Conservation (phyloP, 2,888 invertebrate genomes). For the Drosophila helvetica region DNA sequence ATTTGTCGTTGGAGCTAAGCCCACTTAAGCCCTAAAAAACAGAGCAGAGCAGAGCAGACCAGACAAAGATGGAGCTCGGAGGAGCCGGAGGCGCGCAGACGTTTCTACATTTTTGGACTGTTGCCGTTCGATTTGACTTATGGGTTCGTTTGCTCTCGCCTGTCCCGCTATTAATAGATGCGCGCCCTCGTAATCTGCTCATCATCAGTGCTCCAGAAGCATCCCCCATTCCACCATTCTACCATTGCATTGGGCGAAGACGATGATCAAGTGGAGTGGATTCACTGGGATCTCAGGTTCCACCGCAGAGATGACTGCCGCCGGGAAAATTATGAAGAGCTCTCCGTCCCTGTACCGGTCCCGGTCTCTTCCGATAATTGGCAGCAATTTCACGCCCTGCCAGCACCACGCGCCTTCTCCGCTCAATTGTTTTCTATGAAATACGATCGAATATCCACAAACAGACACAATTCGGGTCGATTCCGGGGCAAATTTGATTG, state of each 20-base stretch:
- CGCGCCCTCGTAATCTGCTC: slow-evolving; percentile 48
- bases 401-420: slow-evolving; percentile 64
- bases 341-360: neutral
- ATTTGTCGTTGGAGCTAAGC: slow-evolving; percentile 80
- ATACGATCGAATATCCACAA: slow-evolving; percentile 59
- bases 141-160: slow-evolving; percentile 79
- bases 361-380: slow-evolving; percentile 53
- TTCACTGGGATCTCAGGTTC: slow-evolving; percentile 43
- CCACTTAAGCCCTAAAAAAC: slow-evolving; percentile 81
- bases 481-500: slow-evolving; percentile 21
- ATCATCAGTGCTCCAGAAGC: slow-evolving; percentile 18
- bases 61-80: slow-evolving; percentile 24
- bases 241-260: slow-evolving; percentile 21
- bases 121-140: slow-evolving; percentile 81
- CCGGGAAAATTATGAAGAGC: slow-evolving; percentile 16
- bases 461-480: slow-evolving; percentile 21
- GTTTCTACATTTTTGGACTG: slow-evolving; percentile 30
- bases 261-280: slow-evolving; percentile 55
- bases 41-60: slow-evolving; percentile 48
- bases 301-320: slow-evolving; percentile 38
- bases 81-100: slow-evolving; percentile 22
- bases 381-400: slow-evolving; percentile 75
- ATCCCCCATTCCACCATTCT: neutral
- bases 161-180: slow-evolving; percentile 71
- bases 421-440: slow-evolving; percentile 81